Base-by-base conservation (phyloP, 2,113 vertebrate genomes). In the Nibea coibor region DNA sequence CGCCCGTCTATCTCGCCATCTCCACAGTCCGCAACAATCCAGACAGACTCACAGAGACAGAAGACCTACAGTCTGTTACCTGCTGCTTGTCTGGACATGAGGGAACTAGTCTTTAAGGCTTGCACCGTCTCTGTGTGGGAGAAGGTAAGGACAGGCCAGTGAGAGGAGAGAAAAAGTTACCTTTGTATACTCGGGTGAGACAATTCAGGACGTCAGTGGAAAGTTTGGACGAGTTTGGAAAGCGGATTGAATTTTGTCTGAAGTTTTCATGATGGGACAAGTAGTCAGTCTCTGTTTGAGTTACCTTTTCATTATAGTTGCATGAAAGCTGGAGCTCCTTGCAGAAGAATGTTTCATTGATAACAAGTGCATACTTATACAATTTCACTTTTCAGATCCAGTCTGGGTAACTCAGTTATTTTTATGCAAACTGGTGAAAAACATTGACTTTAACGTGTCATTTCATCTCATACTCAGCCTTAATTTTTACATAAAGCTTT, bases 51-150 rank as follows among this genome's bases (percentile, higher is more conserved):
- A 35, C 54, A 22, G 47, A 86, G 80, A 82, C 67, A 1, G 8
- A 72, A 45, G 50, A 51, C 28, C 3, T 28, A 8, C 68, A 50
- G 9, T 47, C 31, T 48, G 75, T 56, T 66, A 39, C 70, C 66
- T 4, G 75, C 61, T 42, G 28, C 39, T 62, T 51, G 42, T 78
- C 61, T 82, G 88, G 91, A 93, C 45, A 96, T 96, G 95, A 95
- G 95, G 93, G 95, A 95, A 78, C 84, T 95, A 35, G 92, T 92
- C 66, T 93, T 92, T 71, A 94, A 94, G 79, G 87, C 94, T 76
- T 94, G 94, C 83, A 91, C 92, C 15, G 87, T 93, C 86, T 92
- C 94, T 92, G 92, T 94, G 64, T 95, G 94, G 94, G 93, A 95
- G 84, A 95, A 95, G 95, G 95, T 95, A 94, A 94, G 94, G 28